Conservation (phyloP, 2,888 invertebrate species). For the Drosophila percnosoma region DNA sequence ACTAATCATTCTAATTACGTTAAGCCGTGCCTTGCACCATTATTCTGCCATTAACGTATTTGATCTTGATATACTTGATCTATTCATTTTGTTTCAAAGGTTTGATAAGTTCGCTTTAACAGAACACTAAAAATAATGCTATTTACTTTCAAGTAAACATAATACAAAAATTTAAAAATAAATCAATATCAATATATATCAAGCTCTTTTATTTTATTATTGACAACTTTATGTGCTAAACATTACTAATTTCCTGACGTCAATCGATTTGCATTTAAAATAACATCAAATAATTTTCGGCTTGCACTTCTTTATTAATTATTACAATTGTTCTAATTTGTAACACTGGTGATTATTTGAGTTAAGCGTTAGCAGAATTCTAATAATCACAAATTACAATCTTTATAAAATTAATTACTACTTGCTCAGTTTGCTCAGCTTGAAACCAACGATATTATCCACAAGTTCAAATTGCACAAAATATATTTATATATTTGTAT, state of each 20-base stretch:
- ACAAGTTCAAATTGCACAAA: no score
- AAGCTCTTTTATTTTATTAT: background rate
- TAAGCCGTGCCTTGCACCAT: background rate
- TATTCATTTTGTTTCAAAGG: background rate
- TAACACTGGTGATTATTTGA: conserved; percentile 3
- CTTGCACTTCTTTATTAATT: background rate
- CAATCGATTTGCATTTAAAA: background rate
- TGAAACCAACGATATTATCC: background rate
- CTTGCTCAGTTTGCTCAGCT: background rate
- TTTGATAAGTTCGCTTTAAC: no score
- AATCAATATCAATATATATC: no score
- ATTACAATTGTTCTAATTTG: background rate
- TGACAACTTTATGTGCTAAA: background rate
- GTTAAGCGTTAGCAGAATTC: background rate
- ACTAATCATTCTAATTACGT: background rate
- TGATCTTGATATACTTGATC: no score
- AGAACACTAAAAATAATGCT: no score
- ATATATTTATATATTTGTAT: no score
- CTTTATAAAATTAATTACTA: conserved; percentile 8
- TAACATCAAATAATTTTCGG: background rate
- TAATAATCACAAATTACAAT: conserved; percentile 1
- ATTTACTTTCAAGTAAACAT: no score
- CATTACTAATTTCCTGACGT: background rate
- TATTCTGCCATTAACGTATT: background rate
- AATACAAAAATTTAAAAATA: no score